Conservation (phyloP, 2,888 invertebrate genomes). For the Drosophila pseudotalamancana region DNA sequence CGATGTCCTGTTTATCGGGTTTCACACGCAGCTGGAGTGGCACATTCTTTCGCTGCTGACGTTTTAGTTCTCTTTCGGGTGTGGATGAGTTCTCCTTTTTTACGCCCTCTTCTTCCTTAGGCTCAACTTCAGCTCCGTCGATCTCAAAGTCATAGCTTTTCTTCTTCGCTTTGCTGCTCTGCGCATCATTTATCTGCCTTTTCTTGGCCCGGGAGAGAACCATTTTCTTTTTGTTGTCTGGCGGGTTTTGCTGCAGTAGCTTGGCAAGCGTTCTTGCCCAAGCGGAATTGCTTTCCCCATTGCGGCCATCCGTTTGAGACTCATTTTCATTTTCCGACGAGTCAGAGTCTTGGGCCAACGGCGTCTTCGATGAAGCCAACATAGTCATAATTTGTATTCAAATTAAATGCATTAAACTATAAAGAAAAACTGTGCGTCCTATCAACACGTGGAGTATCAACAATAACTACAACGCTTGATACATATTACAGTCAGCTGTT, state of each 20-base stretch:
- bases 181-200: conserved; percentile 85
- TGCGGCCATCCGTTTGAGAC: conserved; percentile 25
- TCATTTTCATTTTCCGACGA: conserved; percentile 40
- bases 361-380: conserved; percentile 24
- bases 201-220: conserved; percentile 93
- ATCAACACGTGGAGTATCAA: conserved; percentile 35
- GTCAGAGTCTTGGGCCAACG: background rate
- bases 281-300: conserved; percentile 86
- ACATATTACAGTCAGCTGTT: conserved; percentile 30
- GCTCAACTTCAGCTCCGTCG: conserved; percentile 85
- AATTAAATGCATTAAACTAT: background rate
- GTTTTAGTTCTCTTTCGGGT: conserved; percentile 60
- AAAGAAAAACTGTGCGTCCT: background rate
- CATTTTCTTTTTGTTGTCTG: conserved; percentile 89
- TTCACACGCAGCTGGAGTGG: conserved; percentile 88
- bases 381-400: conserved; percentile 46
- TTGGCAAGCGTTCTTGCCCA: conserved; percentile 94
- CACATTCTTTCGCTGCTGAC: conserved; percentile 82
- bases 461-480: background rate
- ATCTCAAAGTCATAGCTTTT: conserved; percentile 88
- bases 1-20: conserved; percentile 90
- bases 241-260: conserved; percentile 90
- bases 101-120: conserved; percentile 81
- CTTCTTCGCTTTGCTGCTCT: conserved; percentile 83
- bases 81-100: conserved; percentile 83